A percentile compares a stretch with the other conserved stretches of the same genome.
Conservation (phyloP, 2,888 invertebrate species). For the Aphodius sticticus region DNA sequence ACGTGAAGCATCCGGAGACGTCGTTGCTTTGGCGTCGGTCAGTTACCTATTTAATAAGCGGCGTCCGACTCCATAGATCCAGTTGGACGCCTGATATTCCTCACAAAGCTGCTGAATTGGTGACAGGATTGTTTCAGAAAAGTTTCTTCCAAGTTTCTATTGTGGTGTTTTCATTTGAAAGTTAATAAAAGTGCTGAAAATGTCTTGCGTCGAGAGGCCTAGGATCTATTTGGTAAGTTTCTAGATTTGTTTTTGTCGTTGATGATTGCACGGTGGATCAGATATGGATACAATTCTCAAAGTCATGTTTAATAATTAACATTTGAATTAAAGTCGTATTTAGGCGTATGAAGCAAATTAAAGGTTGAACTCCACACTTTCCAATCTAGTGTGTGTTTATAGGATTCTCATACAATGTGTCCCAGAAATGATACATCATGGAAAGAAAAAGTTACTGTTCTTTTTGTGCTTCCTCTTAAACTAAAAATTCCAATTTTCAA, state of each 20-base stretch:
- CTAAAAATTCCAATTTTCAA: too few species aligned
- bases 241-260: background rate
- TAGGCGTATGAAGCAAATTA: too few species aligned
- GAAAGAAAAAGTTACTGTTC: too few species aligned
- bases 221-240: slow-evolving; percentile 32
- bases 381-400: too few species aligned
- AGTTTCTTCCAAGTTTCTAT: slow-evolving; percentile 20
- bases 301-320: too few species aligned
- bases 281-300: too few species aligned
- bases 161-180: background rate
- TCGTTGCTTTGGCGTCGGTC: slow-evolving; percentile 50
- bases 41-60: slow-evolving; percentile 50
- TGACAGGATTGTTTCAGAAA: slow-evolving; percentile 6
- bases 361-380: too few species aligned
- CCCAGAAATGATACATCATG: too few species aligned
- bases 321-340: too few species aligned
- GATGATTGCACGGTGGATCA: too few species aligned
- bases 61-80: slow-evolving; percentile 48
- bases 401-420: too few species aligned
- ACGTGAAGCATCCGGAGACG: slow-evolving; percentile 25
- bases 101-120: background rate
- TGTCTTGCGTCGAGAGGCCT: slow-evolving; percentile 34
- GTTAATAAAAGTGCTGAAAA: slow-evolving; percentile 6
- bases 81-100: slow-evolving; percentile 46
- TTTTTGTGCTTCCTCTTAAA: too few species aligned